A percentile compares a stretch with the other conserved stretches of the same genome.
These are phyloP conservation scores for Holcopasites calliopsidis DNA, from an alignment of 1,140 invertebrate species.

Conservation along the genomic window DNA sequence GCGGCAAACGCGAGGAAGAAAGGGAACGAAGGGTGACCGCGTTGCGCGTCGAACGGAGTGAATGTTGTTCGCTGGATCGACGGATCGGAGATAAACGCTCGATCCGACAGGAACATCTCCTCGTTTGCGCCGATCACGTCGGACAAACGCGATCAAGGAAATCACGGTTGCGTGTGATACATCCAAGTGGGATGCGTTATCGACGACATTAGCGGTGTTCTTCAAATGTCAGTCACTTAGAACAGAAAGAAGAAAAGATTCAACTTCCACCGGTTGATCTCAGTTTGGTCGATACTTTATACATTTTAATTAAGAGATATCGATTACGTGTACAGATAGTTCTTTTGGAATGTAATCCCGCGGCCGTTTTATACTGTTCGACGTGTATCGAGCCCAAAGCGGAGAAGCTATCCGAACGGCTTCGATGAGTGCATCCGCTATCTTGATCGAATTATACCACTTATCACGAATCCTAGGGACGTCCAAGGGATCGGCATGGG, in stretches of 20 bases:
- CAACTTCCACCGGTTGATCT: background rate
- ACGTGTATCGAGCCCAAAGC: too few relatives aligned
- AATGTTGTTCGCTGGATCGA: constrained; percentile 57
- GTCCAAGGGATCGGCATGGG: background rate
- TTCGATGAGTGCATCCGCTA: too few relatives aligned
- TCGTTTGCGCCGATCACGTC: constrained; percentile 73
- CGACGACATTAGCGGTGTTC: constrained; percentile 52
- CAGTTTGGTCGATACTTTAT: background rate
- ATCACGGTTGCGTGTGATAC: constrained; percentile 33
- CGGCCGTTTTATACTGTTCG: too few relatives aligned
- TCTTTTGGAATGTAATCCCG: too few relatives aligned
- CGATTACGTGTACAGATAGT: too few relatives aligned
- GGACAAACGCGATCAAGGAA: constrained; percentile 59
- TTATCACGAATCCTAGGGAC: background rate
- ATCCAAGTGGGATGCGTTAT: constrained; percentile 40
- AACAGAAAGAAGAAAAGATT: background rate
- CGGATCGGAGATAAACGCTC: constrained; percentile 70
- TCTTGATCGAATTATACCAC: background rate
- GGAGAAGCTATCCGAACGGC: too few relatives aligned
- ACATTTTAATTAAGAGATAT: too few relatives aligned
- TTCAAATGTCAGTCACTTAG: background rate
- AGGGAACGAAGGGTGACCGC: background rate
- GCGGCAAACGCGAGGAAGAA: background rate
- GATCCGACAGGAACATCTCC: constrained; percentile 68
- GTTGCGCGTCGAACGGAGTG: constrained; percentile 1